These are phyloP conservation scores for Quadroppia sp. DNA, from an alignment of 2,888 invertebrate species.

Conservation along the genomic window DNA sequence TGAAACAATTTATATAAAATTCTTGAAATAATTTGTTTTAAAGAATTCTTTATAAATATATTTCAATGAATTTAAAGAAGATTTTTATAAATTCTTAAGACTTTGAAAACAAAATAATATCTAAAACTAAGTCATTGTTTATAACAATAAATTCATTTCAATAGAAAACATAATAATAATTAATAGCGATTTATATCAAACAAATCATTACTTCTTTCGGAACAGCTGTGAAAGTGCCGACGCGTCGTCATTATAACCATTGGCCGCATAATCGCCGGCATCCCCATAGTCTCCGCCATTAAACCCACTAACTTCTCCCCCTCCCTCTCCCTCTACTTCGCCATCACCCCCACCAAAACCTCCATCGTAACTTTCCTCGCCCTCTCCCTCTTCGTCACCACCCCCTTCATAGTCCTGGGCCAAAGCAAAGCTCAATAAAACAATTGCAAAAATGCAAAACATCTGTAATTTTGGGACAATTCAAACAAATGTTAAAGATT, in stretches of 20 bases:
- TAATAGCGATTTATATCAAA: not conserved
- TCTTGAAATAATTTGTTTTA: too few species aligned
- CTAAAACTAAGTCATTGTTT: too few species aligned
- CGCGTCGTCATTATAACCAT: not conserved
- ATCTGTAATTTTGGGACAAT: too few species aligned
- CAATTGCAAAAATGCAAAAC: slow-evolving; percentile 14
- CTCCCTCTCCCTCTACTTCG: slow-evolving; percentile 14
- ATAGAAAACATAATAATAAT: too few species aligned
- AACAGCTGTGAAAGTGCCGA: not conserved
- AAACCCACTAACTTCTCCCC: not conserved
- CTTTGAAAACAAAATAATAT: too few species aligned
- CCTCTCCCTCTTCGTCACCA: not conserved
- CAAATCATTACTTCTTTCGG: not conserved
- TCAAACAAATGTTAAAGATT: too few species aligned
- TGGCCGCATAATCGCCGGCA: not conserved
- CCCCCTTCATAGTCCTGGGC: not conserved
- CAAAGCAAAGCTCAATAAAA: not conserved
- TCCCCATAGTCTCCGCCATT: not conserved
- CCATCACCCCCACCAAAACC: slow-evolving; percentile 22
- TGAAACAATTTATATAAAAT: too few species aligned
- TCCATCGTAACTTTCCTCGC: slow-evolving; percentile 18
- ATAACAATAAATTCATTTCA: too few species aligned
- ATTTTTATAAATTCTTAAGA: too few species aligned
- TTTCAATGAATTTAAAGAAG: too few species aligned
- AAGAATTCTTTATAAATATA: too few species aligned